Evolutionary conservation across 2,888 invertebrate genomes (phyloP).

Genomic region (Folsomia candida): DNA sequence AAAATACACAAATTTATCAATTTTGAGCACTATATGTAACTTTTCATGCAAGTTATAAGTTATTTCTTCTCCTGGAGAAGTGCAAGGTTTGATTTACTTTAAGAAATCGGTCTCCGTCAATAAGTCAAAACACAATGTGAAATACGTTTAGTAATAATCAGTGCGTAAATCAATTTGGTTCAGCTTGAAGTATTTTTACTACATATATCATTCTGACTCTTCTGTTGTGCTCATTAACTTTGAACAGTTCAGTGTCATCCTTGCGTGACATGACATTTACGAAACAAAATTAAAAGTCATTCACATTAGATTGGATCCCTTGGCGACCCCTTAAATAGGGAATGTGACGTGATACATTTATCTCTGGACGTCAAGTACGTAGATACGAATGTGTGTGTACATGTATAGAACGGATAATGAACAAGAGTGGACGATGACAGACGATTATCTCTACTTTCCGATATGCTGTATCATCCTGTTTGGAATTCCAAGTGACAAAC

Average conservation of each 20-base stretch:
- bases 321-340: background rate
- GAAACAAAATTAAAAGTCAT: conserved; percentile 3
- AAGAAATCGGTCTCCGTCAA: background rate
- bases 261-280: conserved; percentile 1
- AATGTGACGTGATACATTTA: background rate
- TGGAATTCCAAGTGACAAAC: background rate
- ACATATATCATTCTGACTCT: background rate
- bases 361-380: too few species aligned
- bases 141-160: background rate
- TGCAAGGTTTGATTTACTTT: too few species aligned
- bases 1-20: too few species aligned
- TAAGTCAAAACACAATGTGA: background rate
- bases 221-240: background rate
- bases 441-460: background rate
- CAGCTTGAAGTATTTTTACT: background rate
- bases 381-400: too few species aligned
- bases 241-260: background rate
- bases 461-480: background rate
- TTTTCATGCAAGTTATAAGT: too few species aligned
- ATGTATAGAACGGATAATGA: background rate
- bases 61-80: too few species aligned
- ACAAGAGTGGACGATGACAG: background rate
- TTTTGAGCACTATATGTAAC: too few species aligned
- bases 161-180: background rate
- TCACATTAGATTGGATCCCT: background rate